A percentile compares a stretch with the other conserved stretches of the same genome.
These are phyloP conservation scores for Muscicapa adusta DNA, from an alignment of 2,113 vertebrate genomes.

Conservation along the genomic window DNA sequence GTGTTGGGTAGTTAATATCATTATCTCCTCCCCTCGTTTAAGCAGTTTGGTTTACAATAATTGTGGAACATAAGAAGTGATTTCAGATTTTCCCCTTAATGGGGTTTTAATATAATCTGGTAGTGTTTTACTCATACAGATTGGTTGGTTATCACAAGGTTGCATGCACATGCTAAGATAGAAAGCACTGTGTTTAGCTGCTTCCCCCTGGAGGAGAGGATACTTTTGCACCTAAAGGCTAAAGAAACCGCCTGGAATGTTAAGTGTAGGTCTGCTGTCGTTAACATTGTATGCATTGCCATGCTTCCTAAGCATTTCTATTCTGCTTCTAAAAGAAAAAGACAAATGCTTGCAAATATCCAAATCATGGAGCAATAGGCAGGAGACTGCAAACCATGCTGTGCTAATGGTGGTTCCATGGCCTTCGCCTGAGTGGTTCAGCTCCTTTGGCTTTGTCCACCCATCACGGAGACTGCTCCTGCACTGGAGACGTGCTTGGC, in stretches of 20 bases:
- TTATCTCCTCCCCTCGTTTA: constrained; percentile 91
- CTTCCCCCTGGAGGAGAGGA: background rate
- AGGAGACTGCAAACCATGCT: background rate
- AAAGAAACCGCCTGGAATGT: background rate
- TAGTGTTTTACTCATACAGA: constrained; percentile 71
- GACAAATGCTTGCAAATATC: background rate
- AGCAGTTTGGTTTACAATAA: constrained; percentile 87
- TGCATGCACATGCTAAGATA: background rate
- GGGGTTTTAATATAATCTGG: constrained; percentile 83
- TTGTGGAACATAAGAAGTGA: constrained; percentile 85
- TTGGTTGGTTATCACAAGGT: constrained; percentile 62
- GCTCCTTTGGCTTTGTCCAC: background rate
- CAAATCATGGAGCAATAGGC: background rate
- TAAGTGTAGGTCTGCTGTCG: background rate
- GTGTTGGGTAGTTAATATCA: constrained; percentile 94
- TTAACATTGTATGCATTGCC: background rate
- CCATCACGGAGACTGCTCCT: background rate
- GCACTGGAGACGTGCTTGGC: accelerated
- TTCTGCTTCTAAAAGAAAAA: background rate
- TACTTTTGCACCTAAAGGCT: background rate
- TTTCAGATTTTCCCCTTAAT: constrained; percentile 84
- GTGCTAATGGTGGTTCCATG: background rate
- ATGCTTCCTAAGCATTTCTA: background rate
- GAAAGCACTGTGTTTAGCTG: background rate
- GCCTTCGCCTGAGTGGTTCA: background rate